phyloP scores from a whole-genome alignment of 2,888 invertebrate genomes.

The Venusia cambrica region DNA sequence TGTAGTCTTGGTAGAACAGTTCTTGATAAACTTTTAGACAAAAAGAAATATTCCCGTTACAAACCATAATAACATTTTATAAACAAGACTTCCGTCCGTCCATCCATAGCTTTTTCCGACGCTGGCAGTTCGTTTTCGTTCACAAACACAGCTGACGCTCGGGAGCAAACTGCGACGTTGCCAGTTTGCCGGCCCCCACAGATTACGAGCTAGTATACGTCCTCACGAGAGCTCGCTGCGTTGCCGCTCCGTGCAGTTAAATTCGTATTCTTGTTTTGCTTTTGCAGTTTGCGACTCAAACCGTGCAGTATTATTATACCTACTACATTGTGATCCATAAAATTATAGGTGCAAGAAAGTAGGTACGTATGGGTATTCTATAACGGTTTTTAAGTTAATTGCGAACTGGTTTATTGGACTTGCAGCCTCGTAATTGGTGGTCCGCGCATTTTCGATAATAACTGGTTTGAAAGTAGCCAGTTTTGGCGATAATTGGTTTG shows the following conservation, averaged over 20 bases:
- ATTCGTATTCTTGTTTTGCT: constrained; percentile 60
- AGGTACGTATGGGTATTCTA: constrained; percentile 21
- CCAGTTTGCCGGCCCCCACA: constrained; percentile 39
- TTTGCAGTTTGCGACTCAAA: constrained; percentile 54
- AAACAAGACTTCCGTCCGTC: constrained; percentile 16
- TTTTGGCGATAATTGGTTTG: constrained; percentile 14
- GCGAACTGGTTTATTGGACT: constrained; percentile 28
- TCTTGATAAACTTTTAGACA: too few relatives aligned
- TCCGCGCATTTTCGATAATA: constrained; percentile 10
- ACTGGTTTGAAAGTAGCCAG: constrained; percentile 13
- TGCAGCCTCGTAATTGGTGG: constrained; percentile 27
- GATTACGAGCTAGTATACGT: too few relatives aligned
- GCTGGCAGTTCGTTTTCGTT: constrained; percentile 22
- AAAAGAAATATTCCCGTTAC: too few relatives aligned
- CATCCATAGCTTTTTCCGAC: constrained; percentile 16
- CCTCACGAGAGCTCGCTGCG: too few relatives aligned
- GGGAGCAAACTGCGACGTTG: constrained; percentile 44
- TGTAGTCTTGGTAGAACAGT: too few relatives aligned
- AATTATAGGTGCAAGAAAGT: too few relatives aligned
- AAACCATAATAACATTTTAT: constrained; percentile 10
- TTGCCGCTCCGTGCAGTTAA: constrained; percentile 50
- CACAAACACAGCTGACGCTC: constrained; percentile 38
- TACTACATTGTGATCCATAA: constrained; percentile 13
- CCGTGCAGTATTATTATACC: constrained; percentile 7
- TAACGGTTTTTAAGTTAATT: constrained; percentile 34